Evolutionary conservation across 2,888 invertebrate species (phyloP).

Genomic region (Metacarcinus magister): DNA sequence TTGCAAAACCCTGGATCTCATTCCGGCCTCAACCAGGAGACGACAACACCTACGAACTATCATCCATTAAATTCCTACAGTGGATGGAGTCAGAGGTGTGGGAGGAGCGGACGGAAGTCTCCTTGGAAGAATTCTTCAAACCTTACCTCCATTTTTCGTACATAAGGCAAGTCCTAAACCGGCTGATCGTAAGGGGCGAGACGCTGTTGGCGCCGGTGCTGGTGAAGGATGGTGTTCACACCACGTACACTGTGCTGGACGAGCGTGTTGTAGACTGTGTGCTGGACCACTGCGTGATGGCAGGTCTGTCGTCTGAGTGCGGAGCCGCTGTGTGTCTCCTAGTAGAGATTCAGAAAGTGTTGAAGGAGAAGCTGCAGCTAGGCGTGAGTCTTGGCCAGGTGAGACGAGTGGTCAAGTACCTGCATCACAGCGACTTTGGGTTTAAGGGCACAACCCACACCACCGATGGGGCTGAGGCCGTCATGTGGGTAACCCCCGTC

Average conservation of each 20-base stretch:
- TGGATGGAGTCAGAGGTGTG: slow-evolving; percentile 19
- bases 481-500: background rate
- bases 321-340: background rate
- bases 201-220: background rate
- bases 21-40: too few species aligned
- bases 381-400: slow-evolving; percentile 17
- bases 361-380: background rate
- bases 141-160: background rate
- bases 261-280: slow-evolving; percentile 40
- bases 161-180: background rate
- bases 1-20: background rate
- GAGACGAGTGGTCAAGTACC: background rate
- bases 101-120: background rate
- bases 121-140: background rate
- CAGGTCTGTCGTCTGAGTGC: background rate
- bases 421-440: background rate
- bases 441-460: background rate
- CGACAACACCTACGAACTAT: too few species aligned
- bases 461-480: background rate
- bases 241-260: slow-evolving; percentile 28
- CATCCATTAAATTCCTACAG: background rate
- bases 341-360: background rate
- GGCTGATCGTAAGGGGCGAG: background rate
- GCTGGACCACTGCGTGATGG: slow-evolving; percentile 29
- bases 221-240: background rate